Conservation (phyloP, 2,797 vertebrate genomes). For the Myiotriccus ornatus region DNA sequence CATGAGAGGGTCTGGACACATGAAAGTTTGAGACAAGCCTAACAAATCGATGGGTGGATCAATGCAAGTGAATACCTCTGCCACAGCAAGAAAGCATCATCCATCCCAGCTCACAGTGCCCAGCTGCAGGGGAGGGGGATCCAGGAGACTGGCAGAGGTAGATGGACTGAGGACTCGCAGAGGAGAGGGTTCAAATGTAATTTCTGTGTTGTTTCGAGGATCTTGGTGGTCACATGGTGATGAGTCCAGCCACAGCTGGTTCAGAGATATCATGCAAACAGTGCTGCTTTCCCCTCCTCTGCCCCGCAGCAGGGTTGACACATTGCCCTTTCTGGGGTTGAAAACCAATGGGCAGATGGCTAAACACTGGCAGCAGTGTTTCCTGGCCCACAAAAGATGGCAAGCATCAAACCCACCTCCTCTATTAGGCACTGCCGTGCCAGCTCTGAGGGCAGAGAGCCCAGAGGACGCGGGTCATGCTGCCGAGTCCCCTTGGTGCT, state of each 20-base stretch:
- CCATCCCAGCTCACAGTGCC: rapidly evolving
- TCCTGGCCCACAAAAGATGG: rapidly evolving
- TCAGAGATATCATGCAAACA: not conserved
- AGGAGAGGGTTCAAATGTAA: not conserved
- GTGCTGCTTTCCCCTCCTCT: not conserved
- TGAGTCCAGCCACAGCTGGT: not conserved
- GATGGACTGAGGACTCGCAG: not conserved
- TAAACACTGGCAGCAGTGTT: not conserved
- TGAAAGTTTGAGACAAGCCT: not conserved
- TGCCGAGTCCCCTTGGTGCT: not conserved
- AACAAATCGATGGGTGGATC: not conserved
- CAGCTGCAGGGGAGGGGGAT: not conserved
- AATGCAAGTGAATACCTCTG: not conserved
- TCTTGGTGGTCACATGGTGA: not conserved
- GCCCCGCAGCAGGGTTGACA: rapidly evolving
- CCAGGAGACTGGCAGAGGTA: not conserved
- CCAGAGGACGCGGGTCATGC: rapidly evolving
- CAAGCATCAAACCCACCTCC: not conserved
- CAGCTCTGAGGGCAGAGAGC: not conserved
- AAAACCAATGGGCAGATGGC: rapidly evolving
- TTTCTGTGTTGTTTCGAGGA: not conserved
- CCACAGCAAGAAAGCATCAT: not conserved
- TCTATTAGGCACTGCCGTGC: rapidly evolving
- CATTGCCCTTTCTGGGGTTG: rapidly evolving
- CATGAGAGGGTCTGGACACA: not conserved